phyloP scores from a whole-genome alignment of 2,888 invertebrate genomes.

The Hetaerina titia region DNA sequence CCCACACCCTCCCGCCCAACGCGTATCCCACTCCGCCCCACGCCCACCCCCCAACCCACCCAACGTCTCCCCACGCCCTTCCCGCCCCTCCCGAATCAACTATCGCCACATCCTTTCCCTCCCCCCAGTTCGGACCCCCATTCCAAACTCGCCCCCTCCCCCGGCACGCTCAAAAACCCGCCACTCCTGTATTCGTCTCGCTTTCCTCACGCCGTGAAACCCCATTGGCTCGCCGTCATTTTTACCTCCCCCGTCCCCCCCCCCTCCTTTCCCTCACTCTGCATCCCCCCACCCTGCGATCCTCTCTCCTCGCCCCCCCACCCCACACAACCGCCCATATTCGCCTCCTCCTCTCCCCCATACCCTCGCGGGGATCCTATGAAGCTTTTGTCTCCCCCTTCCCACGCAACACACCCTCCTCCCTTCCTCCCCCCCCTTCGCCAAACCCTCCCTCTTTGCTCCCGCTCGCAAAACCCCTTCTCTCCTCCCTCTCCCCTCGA shows the following conservation, averaged over 20 bases:
- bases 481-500: not conserved
- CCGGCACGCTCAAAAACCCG: slow-evolving; percentile 42
- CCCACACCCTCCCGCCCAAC: not conserved
- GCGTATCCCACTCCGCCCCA: not conserved
- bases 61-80: not conserved
- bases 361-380: not conserved
- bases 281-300: not conserved
- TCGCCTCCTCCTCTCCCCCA: not conserved
- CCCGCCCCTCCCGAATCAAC: not conserved
- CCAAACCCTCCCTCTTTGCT: not conserved
- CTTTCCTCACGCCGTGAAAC: slow-evolving; percentile 64
- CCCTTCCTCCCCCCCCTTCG: slow-evolving; percentile 34
- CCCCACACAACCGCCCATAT: not conserved
- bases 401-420: not conserved
- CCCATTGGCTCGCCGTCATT: slow-evolving; percentile 66
- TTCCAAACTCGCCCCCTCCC: not conserved
- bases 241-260: slow-evolving; percentile 46
- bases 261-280: not conserved
- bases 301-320: not conserved
- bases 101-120: slow-evolving; percentile 33
- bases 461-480: not conserved
- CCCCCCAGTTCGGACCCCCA: not conserved
- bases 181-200: slow-evolving; percentile 58
- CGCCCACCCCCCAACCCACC: not conserved
- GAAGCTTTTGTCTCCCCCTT: slow-evolving; percentile 9